Evolutionary conservation across 2,797 vertebrate species (phyloP).

Genomic region (Cebuella pygmaea): DNA sequence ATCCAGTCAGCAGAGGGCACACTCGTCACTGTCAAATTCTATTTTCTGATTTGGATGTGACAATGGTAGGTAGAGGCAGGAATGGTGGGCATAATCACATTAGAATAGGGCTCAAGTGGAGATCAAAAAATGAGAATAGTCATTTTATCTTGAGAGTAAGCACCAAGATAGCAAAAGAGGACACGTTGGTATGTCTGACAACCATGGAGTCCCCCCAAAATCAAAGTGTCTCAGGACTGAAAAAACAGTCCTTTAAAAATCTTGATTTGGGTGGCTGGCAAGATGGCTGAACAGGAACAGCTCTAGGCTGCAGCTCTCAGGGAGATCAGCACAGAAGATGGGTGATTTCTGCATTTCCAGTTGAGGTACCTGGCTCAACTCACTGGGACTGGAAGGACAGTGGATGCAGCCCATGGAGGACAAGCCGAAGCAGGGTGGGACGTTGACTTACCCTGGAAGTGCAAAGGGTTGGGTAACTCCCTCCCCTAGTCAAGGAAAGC

Average conservation of each 20-base stretch:
- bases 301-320: too few species aligned
- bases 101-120: not conserved
- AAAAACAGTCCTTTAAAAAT: constrained; percentile 9
- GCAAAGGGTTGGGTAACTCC: too few species aligned
- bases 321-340: too few species aligned
- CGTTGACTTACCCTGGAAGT: too few species aligned
- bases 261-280: not conserved
- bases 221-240: not conserved
- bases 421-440: too few species aligned
- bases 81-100: not conserved
- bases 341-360: too few species aligned
- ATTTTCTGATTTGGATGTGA: constrained; percentile 59
- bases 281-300: too few species aligned
- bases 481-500: too few species aligned
- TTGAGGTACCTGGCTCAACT: too few species aligned
- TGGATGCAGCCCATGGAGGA: too few species aligned
- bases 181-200: not conserved
- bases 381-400: too few species aligned
- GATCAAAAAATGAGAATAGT: not conserved
- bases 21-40: constrained; percentile 68
- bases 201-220: not conserved
- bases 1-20: constrained; percentile 76
- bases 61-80: not conserved
- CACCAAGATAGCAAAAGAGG: constrained; percentile 24
- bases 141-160: constrained; percentile 5